phyloP scores from a whole-genome alignment of 2,797 vertebrate genomes.

The Philypnodon macrostomus region DNA sequence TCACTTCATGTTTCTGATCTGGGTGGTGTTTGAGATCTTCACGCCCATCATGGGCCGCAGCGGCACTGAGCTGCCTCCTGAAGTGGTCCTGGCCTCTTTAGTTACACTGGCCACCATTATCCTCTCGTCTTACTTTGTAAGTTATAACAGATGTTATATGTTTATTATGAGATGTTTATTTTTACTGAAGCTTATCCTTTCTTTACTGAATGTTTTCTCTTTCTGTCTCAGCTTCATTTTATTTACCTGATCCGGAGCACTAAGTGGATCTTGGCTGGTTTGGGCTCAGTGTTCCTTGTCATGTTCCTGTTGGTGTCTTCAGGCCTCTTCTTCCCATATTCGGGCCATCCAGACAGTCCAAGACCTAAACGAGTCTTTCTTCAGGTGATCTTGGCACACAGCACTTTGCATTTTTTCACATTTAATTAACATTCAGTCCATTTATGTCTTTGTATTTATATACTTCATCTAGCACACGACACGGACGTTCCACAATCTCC shows the following conservation, averaged over 20 bases:
- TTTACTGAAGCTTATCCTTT: neutral
- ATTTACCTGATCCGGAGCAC: constrained; percentile 88
- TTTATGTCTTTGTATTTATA: too few species aligned
- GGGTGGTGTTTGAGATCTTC: constrained; percentile 97
- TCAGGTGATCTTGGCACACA: constrained; percentile 77
- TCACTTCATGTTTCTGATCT: constrained; percentile 91
- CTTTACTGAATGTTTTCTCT: neutral
- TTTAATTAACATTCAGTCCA: too few species aligned
- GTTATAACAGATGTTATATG: constrained; percentile 31
- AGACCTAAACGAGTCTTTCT: constrained; percentile 91
- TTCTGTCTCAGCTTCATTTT: constrained; percentile 86
- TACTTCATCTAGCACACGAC: constrained; percentile 79
- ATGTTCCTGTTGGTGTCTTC: constrained; percentile 85
- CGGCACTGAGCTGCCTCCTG: constrained; percentile 92
- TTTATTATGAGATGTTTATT: neutral
- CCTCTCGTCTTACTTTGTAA: constrained; percentile 93
- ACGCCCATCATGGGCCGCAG: constrained; percentile 94
- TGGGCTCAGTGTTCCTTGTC: constrained; percentile 78
- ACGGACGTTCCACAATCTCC: constrained; percentile 84
- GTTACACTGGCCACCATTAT: constrained; percentile 83
- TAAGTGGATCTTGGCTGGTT: constrained; percentile 79
- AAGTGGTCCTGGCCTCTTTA: constrained; percentile 85
- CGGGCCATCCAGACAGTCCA: constrained; percentile 78
- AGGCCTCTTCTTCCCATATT: constrained; percentile 91
- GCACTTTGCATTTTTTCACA: neutral